Evolutionary conservation across 2,888 invertebrate species (phyloP), one percentile per base, ranked within the genome.

Genomic region (Caenorhabditis virilis): DNA sequence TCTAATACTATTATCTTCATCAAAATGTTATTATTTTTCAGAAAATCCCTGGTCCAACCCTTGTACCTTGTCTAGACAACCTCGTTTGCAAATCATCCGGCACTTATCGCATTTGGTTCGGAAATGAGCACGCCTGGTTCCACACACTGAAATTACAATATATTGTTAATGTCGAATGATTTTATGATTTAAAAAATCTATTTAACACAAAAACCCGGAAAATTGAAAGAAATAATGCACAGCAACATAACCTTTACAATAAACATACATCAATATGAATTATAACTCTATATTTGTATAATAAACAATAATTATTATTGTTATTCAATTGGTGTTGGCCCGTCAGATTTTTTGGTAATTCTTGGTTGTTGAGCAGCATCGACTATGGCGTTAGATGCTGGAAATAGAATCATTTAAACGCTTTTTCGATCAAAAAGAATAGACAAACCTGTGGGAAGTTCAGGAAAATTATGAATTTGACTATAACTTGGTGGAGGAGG

Each of bases 21-120:
- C 30, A 20, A 20, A 25, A 26, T 42, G 15, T 49, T n/a, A 9
- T 2, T 27, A 36, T 22, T 41, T 60, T 80, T 59, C 64, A 80
- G 80, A 81, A 80, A 55, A 76, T 80, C 22, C 80, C 80, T 2
- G 80, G 80, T 15, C 80, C 80, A 1, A 80, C 80, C 1, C 55
- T 72, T 20, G 80, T 81, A 2, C 80, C 80, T 1, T 60, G 78
- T 18, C 43, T 57, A 30, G 80, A 78, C 51, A 54, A 50, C 18
- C 7, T 64, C 13, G 47, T 43, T 11, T 64, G 64, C 20, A 43
- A 42, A 11, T 46, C 46, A 6, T 16, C 58, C 27, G 64, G 55
- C 48, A 35, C 25, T 20, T 46, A 41, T 50, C 71, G 78, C 20
- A 46, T 81, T 15, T 80, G 79, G 80, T 74, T 80, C 48, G 73